These are phyloP conservation scores for Crypturellus undulatus DNA, from an alignment of 2,113 vertebrate genomes.

Conservation along the genomic window DNA sequence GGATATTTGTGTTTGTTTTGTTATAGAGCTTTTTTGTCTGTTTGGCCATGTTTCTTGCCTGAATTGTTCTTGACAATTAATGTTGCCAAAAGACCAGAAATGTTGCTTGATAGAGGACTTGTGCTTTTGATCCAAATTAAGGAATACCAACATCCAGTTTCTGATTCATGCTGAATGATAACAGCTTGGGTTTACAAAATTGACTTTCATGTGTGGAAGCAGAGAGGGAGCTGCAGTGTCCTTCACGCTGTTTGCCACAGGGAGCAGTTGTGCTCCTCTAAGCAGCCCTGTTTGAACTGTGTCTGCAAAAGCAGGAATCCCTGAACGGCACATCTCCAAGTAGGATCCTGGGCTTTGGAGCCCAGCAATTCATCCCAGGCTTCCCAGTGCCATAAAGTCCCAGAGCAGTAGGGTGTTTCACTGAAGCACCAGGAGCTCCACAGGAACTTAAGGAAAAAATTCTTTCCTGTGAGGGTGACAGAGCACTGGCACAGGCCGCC, in stretches of 20 bases:
- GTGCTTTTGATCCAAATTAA: not conserved
- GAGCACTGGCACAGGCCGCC: too few relatives aligned
- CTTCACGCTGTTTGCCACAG: not conserved
- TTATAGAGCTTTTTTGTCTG: fast-evolving
- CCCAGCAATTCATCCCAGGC: not conserved
- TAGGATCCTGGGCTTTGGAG: not conserved
- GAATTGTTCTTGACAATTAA: too few relatives aligned
- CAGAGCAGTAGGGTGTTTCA: not conserved
- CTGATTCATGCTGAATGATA: not conserved
- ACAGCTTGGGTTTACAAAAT: not conserved
- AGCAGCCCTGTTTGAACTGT: not conserved
- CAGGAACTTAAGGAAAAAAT: too few relatives aligned
- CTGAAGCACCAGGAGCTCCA: too few relatives aligned
- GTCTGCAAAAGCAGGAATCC: not conserved
- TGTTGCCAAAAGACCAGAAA: not conserved
- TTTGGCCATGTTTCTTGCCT: not conserved
- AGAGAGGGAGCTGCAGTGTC: not conserved
- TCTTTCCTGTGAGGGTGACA: too few relatives aligned
- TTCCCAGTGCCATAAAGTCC: not conserved
- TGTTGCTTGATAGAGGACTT: not conserved
- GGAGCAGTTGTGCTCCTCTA: not conserved
- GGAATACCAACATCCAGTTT: not conserved
- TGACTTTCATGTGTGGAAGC: not conserved
- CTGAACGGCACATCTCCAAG: not conserved
- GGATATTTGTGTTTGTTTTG: not conserved